Evolutionary conservation across 1,140 invertebrate genomes (phyloP), one percentile per base, ranked within the genome.

Genomic region (Sycophila sp.): DNA sequence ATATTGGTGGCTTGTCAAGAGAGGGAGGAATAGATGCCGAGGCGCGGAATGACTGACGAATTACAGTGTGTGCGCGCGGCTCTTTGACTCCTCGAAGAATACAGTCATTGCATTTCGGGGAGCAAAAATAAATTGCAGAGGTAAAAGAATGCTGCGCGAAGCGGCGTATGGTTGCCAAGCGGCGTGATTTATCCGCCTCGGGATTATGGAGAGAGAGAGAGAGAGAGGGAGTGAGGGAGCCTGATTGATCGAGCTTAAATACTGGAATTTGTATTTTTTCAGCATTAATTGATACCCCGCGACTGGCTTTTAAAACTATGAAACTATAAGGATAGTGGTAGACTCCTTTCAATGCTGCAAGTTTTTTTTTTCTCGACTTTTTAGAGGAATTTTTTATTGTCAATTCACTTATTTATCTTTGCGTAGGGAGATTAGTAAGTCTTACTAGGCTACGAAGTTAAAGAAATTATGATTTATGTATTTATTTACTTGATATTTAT

Each of bases 1-100:
- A 78, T 76, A 75, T 76, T 75, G 38, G 51, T 67, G 58, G 51
- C 53, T 58, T 58, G 49, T 47, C 38, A 32, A 30, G 30, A n/a
- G 13, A 30, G 36, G 34, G n/a, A 6, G 30, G 36, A 17, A 53
- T 53, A 40, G 22, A 28, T 26, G 51, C 51, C 36, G 22, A 19
- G 19, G 10, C 11, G 38, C 47, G 6, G n/a, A 47, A 17, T 47
- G 53, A 58, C 64, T 58, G 53, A 67, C 19, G 38, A 47, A 67
- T 67, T 67, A 45, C 38, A 40, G 49, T 65, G 34, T 24, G n/a
- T 32, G 32, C 7, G 30, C 8, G 13, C 11, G 47, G n/a, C n/a
- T n/a, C n/a, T n/a, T n/a, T n/a, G n/a, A n/a, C n/a, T n/a, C n/a
- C n/a, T n/a, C n/a, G 6, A 17, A 53, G 49, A 65, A 65, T n/a